A percentile compares a stretch with the other conserved stretches of the same genome.
phyloP scores from a whole-genome alignment of 2,113 vertebrate species.

The Chaenogobius annularis region DNA sequence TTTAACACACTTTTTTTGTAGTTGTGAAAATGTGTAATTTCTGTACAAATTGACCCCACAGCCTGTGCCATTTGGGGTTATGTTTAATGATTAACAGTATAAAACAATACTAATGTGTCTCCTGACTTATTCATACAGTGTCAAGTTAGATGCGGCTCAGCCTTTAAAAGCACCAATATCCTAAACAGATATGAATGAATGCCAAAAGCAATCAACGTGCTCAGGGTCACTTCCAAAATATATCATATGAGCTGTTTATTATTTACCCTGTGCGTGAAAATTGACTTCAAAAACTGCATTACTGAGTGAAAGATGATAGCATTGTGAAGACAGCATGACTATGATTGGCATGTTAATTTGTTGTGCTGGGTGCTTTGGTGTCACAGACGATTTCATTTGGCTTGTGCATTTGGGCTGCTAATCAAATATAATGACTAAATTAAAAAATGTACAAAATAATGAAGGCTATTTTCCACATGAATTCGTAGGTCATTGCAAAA shows the following conservation, averaged over 20 bases:
- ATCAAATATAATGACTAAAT: neutral
- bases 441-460: neutral
- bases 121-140: conserved; percentile 6
- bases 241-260: conserved; percentile 6
- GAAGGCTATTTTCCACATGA: neutral
- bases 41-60: neutral
- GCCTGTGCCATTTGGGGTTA: neutral
- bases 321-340: conserved; percentile 7
- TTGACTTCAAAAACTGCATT: neutral
- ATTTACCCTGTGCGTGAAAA: neutral
- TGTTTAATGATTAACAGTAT: conserved; percentile 1
- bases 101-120: neutral
- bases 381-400: conserved; percentile 5
- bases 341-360: conserved; percentile 28
- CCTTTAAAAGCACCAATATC: conserved; percentile 10
- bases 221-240: conserved; percentile 33
- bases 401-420: conserved; percentile 2
- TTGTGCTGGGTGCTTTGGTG: neutral
- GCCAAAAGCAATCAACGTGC: conserved; percentile 11
- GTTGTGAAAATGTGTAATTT: neutral
- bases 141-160: conserved; percentile 2
- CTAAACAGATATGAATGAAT: conserved; percentile 22
- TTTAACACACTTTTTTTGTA: too few relatives aligned
- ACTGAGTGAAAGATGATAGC: conserved; percentile 12
- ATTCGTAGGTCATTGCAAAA: neutral